Conservation (phyloP, 1,140 invertebrate genomes). For the Portunus trituberculatus region DNA sequence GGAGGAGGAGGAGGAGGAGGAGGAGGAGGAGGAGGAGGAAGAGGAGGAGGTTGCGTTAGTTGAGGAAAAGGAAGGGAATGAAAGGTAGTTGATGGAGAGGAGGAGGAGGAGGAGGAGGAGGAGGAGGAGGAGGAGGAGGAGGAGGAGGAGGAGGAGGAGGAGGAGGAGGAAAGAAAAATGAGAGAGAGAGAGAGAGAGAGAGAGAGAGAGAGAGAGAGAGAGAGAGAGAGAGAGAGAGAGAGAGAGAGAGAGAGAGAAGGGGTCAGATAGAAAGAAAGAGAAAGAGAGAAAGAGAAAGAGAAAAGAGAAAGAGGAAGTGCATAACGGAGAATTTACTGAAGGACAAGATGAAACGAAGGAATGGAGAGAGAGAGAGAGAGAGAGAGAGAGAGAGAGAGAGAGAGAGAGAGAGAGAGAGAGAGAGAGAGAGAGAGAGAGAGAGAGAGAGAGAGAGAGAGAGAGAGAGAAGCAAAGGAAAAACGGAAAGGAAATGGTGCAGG, state of each 20-base stretch:
- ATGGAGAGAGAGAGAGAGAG: no score
- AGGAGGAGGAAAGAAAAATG: neutral
- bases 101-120: neutral
- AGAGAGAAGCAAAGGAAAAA: neutral
- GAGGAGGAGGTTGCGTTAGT: neutral
- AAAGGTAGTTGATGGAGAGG: neutral
- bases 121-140: neutral
- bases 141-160: neutral
- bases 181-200: neutral
- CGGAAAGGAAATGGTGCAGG: neutral
- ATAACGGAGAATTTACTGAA: no score
- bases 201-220: neutral
- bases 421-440: constrained; percentile 57
- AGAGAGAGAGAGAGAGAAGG: neutral
- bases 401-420: constrained; percentile 40
- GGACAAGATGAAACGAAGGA: neutral
- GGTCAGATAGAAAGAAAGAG: no score
- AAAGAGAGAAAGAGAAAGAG: no score
- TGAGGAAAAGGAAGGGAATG: neutral
- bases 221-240: neutral
- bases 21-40: neutral
- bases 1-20: constrained; percentile 17
- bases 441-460: constrained; percentile 53
- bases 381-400: constrained; percentile 57
- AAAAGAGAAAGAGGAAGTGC: neutral